Conservation (phyloP, 2,113 vertebrate genomes). For the Rhea pennata region DNA sequence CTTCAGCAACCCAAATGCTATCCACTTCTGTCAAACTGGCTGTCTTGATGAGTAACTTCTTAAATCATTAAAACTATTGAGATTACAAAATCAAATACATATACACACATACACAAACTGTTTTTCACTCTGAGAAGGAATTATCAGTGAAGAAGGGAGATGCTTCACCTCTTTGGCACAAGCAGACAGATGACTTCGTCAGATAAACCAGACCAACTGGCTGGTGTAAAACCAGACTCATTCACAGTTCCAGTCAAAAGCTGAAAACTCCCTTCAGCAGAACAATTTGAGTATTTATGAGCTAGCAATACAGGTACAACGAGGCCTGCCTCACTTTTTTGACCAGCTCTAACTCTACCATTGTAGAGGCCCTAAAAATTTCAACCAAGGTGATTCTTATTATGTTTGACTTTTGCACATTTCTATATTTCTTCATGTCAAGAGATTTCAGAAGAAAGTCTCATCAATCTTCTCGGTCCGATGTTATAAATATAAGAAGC, state of each 20-base stretch:
- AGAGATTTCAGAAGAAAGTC: neutral
- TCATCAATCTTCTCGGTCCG: neutral
- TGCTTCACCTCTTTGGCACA: neutral
- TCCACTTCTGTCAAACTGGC: neutral
- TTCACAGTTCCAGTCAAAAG: neutral
- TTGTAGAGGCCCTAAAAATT: neutral
- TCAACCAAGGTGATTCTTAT: neutral
- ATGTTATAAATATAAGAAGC: neutral
- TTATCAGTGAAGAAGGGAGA: neutral
- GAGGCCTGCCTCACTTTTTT: neutral
- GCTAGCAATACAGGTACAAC: neutral
- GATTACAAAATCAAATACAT: neutral
- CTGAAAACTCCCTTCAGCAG: neutral
- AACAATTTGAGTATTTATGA: neutral
- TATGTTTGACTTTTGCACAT: neutral
- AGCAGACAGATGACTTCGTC: neutral
- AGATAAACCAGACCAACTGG: neutral
- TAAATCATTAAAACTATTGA: neutral
- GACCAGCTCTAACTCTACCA: neutral
- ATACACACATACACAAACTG: neutral
- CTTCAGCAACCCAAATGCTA: neutral
- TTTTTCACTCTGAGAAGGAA: neutral
- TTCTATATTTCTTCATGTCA: neutral
- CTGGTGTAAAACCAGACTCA: neutral
- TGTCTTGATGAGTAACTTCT: slow-evolving; percentile 12